Conservation (phyloP, 2,113 vertebrate species). For the Dicrurus megarhynchus region DNA sequence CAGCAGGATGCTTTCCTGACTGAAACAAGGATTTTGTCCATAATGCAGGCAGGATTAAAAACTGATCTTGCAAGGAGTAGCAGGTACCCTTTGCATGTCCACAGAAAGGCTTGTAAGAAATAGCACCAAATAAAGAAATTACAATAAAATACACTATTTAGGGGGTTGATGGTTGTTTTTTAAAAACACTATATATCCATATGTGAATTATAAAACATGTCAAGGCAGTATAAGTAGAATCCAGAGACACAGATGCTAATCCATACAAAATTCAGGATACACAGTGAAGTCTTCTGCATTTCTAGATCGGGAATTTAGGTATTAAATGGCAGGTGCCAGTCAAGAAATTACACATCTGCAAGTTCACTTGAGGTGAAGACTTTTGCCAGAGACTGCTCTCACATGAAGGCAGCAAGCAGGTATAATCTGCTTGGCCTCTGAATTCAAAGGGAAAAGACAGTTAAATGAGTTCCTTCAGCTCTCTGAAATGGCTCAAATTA, state of each 20-base stretch:
- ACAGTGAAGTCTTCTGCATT: not conserved
- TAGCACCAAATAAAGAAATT: not conserved
- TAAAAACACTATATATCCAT: not conserved
- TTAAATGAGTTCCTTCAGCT: not conserved
- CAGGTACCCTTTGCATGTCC: not conserved
- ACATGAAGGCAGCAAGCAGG: not conserved
- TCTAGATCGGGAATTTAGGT: not conserved
- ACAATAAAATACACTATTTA: not conserved
- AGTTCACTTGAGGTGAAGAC: not conserved
- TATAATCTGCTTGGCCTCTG: not conserved
- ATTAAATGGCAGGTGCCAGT: not conserved
- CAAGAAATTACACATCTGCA: not conserved
- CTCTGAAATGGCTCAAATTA: slow-evolving; percentile 20
- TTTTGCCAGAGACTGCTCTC: not conserved
- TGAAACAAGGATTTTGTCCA: not conserved
- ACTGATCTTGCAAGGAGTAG: not conserved
- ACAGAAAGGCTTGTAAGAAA: not conserved
- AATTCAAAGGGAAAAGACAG: not conserved
- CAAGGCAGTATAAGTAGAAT: not conserved
- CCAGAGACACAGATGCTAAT: not conserved
- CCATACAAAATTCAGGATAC: not conserved
- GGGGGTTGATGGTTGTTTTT: not conserved
- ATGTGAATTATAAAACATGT: not conserved
- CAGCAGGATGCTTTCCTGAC: not conserved
- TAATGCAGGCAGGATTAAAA: not conserved